phyloP scores from a whole-genome alignment of 1,140 invertebrate genomes.

The Glossosoma conforme region DNA sequence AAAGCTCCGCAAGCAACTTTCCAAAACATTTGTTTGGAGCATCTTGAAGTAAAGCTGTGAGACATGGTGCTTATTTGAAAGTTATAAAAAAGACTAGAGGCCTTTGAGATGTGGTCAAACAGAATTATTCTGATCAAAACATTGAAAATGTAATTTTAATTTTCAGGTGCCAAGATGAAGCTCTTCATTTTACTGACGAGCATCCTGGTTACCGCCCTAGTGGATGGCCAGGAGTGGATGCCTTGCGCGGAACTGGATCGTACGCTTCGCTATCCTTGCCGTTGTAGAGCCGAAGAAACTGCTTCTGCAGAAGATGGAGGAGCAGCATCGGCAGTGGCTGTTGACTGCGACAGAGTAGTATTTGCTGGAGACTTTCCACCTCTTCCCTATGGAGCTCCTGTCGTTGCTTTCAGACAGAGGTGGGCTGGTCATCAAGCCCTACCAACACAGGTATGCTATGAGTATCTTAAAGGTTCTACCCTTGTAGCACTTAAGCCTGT shows the following conservation, averaged over 20 bases:
- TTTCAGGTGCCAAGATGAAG: constrained; percentile 14
- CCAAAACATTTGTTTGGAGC: too few species aligned
- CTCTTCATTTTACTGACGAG: too few species aligned
- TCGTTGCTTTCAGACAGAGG: constrained; percentile 70
- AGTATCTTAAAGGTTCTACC: too few species aligned
- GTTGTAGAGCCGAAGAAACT: constrained; percentile 48
- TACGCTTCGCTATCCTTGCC: constrained; percentile 59
- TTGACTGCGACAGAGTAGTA: constrained; percentile 80
- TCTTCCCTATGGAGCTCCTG: constrained; percentile 67
- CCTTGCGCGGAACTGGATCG: constrained; percentile 62
- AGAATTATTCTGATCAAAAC: too few species aligned
- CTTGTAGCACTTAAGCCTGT: too few species aligned
- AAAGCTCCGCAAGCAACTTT: too few species aligned
- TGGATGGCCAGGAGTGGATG: constrained; percentile 42
- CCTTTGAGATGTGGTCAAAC: too few species aligned
- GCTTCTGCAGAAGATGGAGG: constrained; percentile 38
- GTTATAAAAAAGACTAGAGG: too few species aligned
- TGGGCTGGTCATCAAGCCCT: constrained; percentile 73
- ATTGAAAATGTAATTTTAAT: too few species aligned
- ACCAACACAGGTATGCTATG: constrained; percentile 65
- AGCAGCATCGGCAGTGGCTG: constrained; percentile 48
- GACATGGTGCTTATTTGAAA: too few species aligned
- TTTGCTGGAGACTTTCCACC: constrained; percentile 70
- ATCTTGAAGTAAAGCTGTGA: too few species aligned
- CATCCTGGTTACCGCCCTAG: not conserved